A percentile compares a stretch with the other conserved stretches of the same genome.
These are phyloP conservation scores for Stomatorhinus walkeri DNA, from an alignment of 2,797 vertebrate species.

Conservation along the genomic window DNA sequence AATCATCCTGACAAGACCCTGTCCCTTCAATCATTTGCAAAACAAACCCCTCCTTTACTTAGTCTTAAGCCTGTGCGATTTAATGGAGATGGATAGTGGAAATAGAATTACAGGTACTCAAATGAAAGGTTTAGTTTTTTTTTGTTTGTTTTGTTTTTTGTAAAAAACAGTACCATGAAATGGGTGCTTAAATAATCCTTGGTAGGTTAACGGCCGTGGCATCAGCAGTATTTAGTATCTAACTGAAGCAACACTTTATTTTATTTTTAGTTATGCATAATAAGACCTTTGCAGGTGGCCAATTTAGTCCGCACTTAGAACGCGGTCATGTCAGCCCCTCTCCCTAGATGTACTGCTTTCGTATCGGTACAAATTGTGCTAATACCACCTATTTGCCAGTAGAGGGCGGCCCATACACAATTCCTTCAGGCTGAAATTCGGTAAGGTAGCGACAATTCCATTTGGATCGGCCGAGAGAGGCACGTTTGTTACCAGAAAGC, in stretches of 20 bases:
- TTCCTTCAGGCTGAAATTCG: neutral
- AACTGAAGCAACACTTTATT: neutral
- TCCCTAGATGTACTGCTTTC: neutral
- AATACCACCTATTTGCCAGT: conserved; percentile 17
- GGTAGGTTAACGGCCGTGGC: neutral
- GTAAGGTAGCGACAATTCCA: neutral
- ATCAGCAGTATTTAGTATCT: neutral
- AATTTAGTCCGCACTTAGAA: neutral
- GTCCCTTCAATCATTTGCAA: neutral
- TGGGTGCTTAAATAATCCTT: neutral
- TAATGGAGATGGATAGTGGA: neutral
- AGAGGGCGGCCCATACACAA: conserved; percentile 24
- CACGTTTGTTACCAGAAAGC: neutral
- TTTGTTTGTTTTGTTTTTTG: neutral
- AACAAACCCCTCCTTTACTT: neutral
- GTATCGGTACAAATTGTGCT: neutral
- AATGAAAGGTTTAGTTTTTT: neutral
- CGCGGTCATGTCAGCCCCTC: neutral
- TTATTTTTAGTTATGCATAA: neutral
- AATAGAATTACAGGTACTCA: neutral
- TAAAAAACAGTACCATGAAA: neutral
- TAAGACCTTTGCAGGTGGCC: neutral
- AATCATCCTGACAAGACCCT: conserved; percentile 12
- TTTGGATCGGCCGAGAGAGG: neutral
- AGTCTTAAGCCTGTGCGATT: neutral